Base-by-base conservation (phyloP, 2,113 vertebrate species). In the Ctenodactylus gundi region DNA sequence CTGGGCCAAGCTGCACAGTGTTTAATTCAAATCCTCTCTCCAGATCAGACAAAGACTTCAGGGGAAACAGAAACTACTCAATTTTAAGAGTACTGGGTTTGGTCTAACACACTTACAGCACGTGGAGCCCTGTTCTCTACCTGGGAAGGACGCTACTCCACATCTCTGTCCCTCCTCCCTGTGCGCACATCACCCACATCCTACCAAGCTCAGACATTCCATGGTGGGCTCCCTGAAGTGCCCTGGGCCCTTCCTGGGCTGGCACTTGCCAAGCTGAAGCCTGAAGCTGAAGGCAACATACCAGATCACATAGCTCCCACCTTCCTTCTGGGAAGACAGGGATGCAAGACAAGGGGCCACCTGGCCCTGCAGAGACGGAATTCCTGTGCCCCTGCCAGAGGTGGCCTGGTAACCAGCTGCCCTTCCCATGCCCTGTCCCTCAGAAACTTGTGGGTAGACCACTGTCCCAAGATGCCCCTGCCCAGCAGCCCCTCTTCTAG, bases 241-340 rank as follows among this genome's bases (percentile, higher is more conserved):
- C n/a, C 18, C 65, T 1, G 1, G 0, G 9, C 44, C 53, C 11
- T 13, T 9, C 3, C 12, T 14, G 34, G 23, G 25, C 6, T 53
- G 15, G n/a, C 5, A 20, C 51, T 4, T 34, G 29, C 3, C 17
- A 20, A 36, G 31, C 4, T n/a, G n/a, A n/a, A n/a, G n/a, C n/a
- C n/a, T n/a, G 20, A 39, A 49, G 31, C 72, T 53, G 51, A 67
- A 60, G n/a, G 76, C 75, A 77, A 34, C 21, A 13, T 12, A 9
- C 6, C 17, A 46, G 39, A 77, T n/a, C 12, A 51, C 65, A 41
- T 36, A 31, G 34, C n/a, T n/a, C n/a, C n/a, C n/a, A n/a, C n/a
- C n/a, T n/a, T n/a, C n/a, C n/a, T n/a, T n/a, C n/a, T n/a, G n/a
- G n/a, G n/a, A 12, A n/a, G 8, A 34, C 49, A 10, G 62, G 29